A percentile compares a stretch with the other conserved stretches of the same genome.
Conservation (phyloP, 2,113 vertebrate species). For the Brachionichthys hirsutus region DNA sequence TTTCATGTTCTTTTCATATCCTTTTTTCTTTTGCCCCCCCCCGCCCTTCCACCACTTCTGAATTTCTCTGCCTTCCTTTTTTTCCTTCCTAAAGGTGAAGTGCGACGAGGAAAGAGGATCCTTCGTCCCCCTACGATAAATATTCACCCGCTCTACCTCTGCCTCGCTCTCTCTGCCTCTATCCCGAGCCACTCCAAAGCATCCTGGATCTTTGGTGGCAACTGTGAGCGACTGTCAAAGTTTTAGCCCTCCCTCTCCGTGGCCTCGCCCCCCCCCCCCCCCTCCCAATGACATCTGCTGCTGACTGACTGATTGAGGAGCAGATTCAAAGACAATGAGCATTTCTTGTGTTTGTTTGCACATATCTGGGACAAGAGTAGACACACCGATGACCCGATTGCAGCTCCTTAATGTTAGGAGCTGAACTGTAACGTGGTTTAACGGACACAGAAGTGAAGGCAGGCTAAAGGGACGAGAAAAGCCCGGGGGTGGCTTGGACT, state of each 20-base stretch:
- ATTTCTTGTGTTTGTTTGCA: slow-evolving; percentile 25
- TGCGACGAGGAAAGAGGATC: slow-evolving; percentile 48
- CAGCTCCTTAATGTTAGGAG: slow-evolving; percentile 11
- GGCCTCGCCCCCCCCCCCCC: slow-evolving; percentile 16
- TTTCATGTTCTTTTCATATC: slow-evolving; percentile 69
- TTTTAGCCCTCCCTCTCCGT: slow-evolving; percentile 41
- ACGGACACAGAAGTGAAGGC: slow-evolving; percentile 32
- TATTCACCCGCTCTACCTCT: slow-evolving; percentile 60
- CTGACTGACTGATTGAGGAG: slow-evolving; percentile 52
- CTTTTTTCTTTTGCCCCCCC: slow-evolving; percentile 21
- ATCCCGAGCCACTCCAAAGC: slow-evolving; percentile 65
- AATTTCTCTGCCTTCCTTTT: slow-evolving; percentile 12
- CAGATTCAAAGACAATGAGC: slow-evolving; percentile 38
- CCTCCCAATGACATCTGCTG: slow-evolving; percentile 29
- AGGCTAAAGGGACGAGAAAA: slow-evolving; percentile 45
- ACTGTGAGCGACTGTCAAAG: slow-evolving; percentile 79
- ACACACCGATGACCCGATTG: neutral
- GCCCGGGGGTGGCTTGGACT: slow-evolving; percentile 52
- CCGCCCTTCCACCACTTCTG: slow-evolving; percentile 26
- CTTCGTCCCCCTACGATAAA: slow-evolving; percentile 51
- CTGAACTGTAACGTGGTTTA: slow-evolving; percentile 16
- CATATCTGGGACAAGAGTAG: slow-evolving; percentile 23
- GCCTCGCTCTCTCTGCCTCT: slow-evolving; percentile 61
- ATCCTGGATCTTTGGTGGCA: slow-evolving; percentile 73
- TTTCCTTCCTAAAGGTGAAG: slow-evolving; percentile 51